Base-by-base conservation (phyloP, 2,888 invertebrate species). In the Itoplectis maculator region DNA sequence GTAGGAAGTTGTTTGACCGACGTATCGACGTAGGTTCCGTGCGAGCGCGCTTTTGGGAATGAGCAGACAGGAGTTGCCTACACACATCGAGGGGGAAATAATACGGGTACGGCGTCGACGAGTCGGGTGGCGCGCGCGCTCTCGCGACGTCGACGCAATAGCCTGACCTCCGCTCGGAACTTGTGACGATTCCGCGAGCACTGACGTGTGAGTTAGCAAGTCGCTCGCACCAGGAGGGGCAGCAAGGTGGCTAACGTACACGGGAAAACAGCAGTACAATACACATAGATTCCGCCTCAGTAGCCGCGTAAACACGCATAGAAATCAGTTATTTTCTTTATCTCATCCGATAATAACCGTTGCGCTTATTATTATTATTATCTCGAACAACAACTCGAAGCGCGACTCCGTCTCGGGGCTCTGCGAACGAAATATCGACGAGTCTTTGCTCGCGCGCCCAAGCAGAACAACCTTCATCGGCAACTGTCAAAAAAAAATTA, bases 171-270 rank as follows among this genome's bases (percentile, higher is more conserved):
- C 56, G 51, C 4, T 56, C 7, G 35, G 29, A 42, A 20, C 42
- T 70, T 56, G 40, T 42, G 69, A 56, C 56, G 54, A 70, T 20
- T 11, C 54, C 29, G 42, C 69, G 65, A 45, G 23, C 70, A 72
- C 70, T 65, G 78, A 59, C 70, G 70, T 72, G 70, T 72, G 70
- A 72, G 70, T 72, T 59, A 72, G 45, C 70, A 45, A 79, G 78
- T 70, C 45, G 63, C 68, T 23, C 65, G 29, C 35, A 42, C 5
- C 37, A 63, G 23, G 63, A 47, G 75, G 49, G 76, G 54, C 56
- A 49, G 15, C n/a, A n/a, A n/a, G 42, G 66, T 37, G 72, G 81
- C 37, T 9, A 7, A 61, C 1, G 40, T 51, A 61, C 15, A 29
- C 20, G 45, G 18, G 51, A 51, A 45, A 20, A 37, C 11, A 15